phyloP scores from a whole-genome alignment of 2,797 vertebrate species.

The Eutrigla gurnardus region DNA sequence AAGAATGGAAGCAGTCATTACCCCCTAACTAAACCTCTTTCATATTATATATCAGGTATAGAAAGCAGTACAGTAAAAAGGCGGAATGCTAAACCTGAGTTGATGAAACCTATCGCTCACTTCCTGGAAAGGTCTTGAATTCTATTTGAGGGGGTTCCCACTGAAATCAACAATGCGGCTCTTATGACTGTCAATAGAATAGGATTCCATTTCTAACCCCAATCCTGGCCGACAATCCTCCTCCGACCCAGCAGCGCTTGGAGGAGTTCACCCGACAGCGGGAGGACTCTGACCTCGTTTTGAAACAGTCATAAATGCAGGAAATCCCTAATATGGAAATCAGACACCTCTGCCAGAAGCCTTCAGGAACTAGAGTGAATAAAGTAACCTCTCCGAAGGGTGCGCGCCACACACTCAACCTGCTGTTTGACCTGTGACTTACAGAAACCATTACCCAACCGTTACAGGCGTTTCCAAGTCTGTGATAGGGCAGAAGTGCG shows the following conservation, averaged over 20 bases:
- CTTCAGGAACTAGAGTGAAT: slow-evolving; percentile 36
- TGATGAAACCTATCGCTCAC: slow-evolving; percentile 33
- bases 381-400: slow-evolving; percentile 26
- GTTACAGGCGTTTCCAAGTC: slow-evolving; percentile 34
- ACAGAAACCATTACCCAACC: slow-evolving; percentile 57
- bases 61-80: background rate
- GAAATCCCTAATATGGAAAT: slow-evolving; percentile 73
- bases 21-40: slow-evolving; percentile 21
- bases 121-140: slow-evolving; percentile 45
- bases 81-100: slow-evolving; percentile 18
- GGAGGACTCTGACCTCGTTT: slow-evolving; percentile 47
- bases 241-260: background rate
- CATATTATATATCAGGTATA: slow-evolving; percentile 33
- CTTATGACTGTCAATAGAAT: slow-evolving; percentile 37
- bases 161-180: slow-evolving; percentile 30
- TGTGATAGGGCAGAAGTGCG: slow-evolving; percentile 47
- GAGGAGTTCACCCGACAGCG: slow-evolving; percentile 32
- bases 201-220: slow-evolving; percentile 42
- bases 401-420: background rate
- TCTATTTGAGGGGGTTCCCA: slow-evolving; percentile 59
- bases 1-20: slow-evolving; percentile 41
- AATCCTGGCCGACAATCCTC: slow-evolving; percentile 16
- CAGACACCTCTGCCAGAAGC: slow-evolving; percentile 44
- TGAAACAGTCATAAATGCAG: slow-evolving; percentile 42
- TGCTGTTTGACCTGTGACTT: slow-evolving; percentile 35